Evolutionary conservation across 2,797 vertebrate genomes (phyloP).

Genomic region (Silurus aristotelis): DNA sequence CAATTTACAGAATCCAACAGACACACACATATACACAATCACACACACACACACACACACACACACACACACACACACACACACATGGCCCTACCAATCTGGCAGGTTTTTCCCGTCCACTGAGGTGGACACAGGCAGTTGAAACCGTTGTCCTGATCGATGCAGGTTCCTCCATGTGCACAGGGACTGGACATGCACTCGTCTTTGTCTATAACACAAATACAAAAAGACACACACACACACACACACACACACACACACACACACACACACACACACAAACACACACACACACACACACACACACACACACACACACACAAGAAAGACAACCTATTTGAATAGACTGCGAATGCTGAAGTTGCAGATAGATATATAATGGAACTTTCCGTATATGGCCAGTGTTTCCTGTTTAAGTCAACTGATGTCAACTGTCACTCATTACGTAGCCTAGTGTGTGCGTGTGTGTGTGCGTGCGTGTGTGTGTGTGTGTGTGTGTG

Average conservation of each 20-base stretch:
- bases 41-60: background rate
- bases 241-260: slow-evolving; percentile 5
- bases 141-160: slow-evolving; percentile 87
- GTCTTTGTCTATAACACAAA: slow-evolving; percentile 81
- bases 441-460: background rate
- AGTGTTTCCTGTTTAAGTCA: background rate
- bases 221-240: slow-evolving; percentile 3
- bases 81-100: slow-evolving; percentile 79
- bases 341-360: background rate
- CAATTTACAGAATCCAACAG: background rate
- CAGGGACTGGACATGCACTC: slow-evolving; percentile 90
- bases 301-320: too few relatives aligned
- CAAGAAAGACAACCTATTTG: too few relatives aligned
- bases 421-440: background rate
- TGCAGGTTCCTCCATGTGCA: slow-evolving; percentile 87
- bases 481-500: background rate
- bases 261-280: too few relatives aligned
- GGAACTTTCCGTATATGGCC: background rate
- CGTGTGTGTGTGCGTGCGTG: background rate
- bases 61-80: slow-evolving; percentile 21
- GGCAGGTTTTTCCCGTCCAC: slow-evolving; percentile 93
- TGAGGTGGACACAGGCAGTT: slow-evolving; percentile 89
- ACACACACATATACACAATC: background rate
- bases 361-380: too few relatives aligned
- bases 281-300: too few relatives aligned